Evolutionary conservation across 2,797 vertebrate species (phyloP), one percentile per base, ranked within the genome.

Genomic region (Silurus aristotelis): DNA sequence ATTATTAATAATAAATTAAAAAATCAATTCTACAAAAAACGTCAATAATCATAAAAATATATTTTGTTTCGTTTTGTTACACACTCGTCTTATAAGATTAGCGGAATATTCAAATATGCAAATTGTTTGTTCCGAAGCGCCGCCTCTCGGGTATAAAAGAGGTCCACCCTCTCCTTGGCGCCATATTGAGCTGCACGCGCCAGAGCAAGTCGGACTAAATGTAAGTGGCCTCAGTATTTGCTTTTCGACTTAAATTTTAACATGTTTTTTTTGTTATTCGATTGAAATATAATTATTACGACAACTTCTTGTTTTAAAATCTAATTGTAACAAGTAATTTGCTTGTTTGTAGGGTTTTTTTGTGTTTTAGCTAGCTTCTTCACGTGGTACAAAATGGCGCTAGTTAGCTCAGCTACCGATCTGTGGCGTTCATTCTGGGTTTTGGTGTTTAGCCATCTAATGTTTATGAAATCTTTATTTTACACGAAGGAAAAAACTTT

Each of bases 321-420:
- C 19, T 46, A 20, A 0, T 1, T 46, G 0, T 78, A 48, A 1
- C 19, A 48, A 46, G 12, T 15, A 27, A 2, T 14, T 80, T 27
- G 9, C 1, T 13, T 0, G 6, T 3, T 55, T 20, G 5, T 5
- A 12, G 43, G 1, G 12, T 5, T n/a, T 52, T 84, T 73, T 14
- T 72, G 58, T 25, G 1, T 64, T 5, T 22, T 73, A 1, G 8
- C 27, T 55, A 25, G 22, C 13, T 17, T 9, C 20, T 85, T 55
- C 80, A 78, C 46, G 55, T 46, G 75, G 20, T 25, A 55, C 66
- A 86, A 86, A 86, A 86, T 86, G 85, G 81, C 76, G 85, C n/a
- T 81, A 52, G 75, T 64, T 83, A 86, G 72, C 79, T 38, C 38
- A 55, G 83, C 71, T 12, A 19, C 19, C 8, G 5, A 55, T 2